These are phyloP conservation scores for Phasia obesa DNA, from an alignment of 2,888 invertebrate genomes.

Conservation along the genomic window DNA sequence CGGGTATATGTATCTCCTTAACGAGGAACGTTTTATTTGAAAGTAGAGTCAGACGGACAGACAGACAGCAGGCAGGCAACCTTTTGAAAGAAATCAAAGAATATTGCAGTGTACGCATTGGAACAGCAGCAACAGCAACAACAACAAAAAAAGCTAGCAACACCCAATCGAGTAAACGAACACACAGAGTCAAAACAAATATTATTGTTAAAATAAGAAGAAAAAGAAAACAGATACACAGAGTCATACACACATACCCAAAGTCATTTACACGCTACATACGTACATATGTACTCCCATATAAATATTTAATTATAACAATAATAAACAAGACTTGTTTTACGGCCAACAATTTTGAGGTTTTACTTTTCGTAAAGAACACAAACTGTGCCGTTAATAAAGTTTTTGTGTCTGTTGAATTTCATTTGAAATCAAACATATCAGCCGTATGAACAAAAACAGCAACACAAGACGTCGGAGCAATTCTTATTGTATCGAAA, in stretches of 20 bases:
- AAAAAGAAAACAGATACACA: constrained; percentile 18
- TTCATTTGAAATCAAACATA: constrained; percentile 47
- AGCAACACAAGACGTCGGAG: constrained; percentile 35
- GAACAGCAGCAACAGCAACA: constrained; percentile 11
- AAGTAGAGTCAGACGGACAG: constrained; percentile 17
- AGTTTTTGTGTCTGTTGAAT: constrained; percentile 14
- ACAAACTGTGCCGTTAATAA: background rate
- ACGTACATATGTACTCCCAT: background rate
- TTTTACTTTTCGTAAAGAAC: background rate
- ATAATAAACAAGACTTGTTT: background rate
- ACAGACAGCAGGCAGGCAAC: constrained; percentile 17
- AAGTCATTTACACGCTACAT: too few relatives aligned
- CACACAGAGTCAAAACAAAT: constrained; percentile 61
- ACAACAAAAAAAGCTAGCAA: constrained; percentile 33
- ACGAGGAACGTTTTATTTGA: constrained; percentile 42
- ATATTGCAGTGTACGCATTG: constrained; percentile 29
- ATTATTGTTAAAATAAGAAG: constrained; percentile 56
- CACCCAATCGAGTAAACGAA: constrained; percentile 29
- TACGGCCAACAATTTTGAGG: constrained; percentile 7
- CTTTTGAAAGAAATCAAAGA: constrained; percentile 32
- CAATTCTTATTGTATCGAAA: constrained; percentile 70
- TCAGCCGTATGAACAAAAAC: constrained; percentile 14
- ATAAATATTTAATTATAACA: constrained; percentile 38
- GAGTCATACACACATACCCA: background rate
- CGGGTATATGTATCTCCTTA: constrained; percentile 35